Base-by-base conservation (phyloP, 2,113 vertebrate species). In the Erythrocebus patas region DNA sequence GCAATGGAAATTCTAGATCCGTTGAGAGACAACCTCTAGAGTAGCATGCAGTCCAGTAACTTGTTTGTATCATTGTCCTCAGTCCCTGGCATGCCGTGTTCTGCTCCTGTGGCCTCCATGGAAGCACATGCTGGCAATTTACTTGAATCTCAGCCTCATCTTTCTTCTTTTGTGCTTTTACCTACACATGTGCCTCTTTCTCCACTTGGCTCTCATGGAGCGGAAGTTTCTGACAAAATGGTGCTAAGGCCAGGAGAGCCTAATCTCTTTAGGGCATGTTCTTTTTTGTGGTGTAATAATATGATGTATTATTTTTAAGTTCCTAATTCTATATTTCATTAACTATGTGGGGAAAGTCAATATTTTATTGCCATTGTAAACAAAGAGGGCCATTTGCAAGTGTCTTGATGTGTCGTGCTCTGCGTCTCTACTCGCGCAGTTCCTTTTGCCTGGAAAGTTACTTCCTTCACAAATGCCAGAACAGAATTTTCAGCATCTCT, bases 61-160 rank as follows among this genome's bases (percentile, higher is more conserved):
- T 38, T 43, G 40, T n/a, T 45, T 38, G 40, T n/a, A 32, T 16
- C 61, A 66, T 48, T 12, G 0, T 59, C 48, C 17, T 57, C 30
- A 68, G 48, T 68, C 70, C 80, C 89, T 30, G 10, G n/a, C 72
- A 27, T 87, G 91, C 86, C 35, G 87, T 8, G 8, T 18, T 89
- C 73, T 83, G 73, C 61, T 93, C 25, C 45, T 23, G 68, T 72
- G 68, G 48, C 91, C 43, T 85, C 55, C 23, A 10, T 3, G 10
- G 1, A n/a, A 55, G 45, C 45, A 78, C 66, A 68, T 0, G 23
- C 14, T 27, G 25, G 22, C 3, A 11, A 96, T 79, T 98, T 98
- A 99, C 99, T 99, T 99, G n/a, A 99, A 99, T 99, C 99, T 99
- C 98, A 99, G 99, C 98, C 99, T 99, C 99, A 99, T 99, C 99